phyloP scores from a whole-genome alignment of 2,888 invertebrate species.

The Lepidochrysops patricia region DNA sequence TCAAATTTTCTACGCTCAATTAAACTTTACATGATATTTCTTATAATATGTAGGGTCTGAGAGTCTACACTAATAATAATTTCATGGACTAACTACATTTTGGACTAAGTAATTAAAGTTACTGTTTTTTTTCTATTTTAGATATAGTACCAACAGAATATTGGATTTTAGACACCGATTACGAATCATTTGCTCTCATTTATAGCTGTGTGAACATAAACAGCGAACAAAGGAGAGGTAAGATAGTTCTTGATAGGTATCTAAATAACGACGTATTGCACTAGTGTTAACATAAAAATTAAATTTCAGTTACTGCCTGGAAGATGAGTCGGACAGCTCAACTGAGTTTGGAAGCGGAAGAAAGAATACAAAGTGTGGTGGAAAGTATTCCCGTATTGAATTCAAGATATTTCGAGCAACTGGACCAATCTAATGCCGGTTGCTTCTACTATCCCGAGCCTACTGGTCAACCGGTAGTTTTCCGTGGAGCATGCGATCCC shows the following conservation, averaged over 20 bases:
- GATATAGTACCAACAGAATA: conserved; percentile 21
- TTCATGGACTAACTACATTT: background rate
- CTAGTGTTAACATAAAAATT: background rate
- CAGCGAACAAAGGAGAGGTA: conserved; percentile 52
- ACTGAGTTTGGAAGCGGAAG: conserved; percentile 20
- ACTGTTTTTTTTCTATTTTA: conserved; percentile 14
- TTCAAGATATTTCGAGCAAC: conserved; percentile 25
- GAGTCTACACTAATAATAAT: no score
- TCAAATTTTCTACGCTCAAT: background rate
- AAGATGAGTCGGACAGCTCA: conserved; percentile 28
- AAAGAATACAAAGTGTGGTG: conserved; percentile 26
- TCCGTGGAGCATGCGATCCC: conserved; percentile 36
- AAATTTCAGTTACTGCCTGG: conserved; percentile 30
- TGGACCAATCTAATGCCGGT: conserved; percentile 27
- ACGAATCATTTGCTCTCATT: conserved; percentile 70
- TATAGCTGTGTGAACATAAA: conserved; percentile 73
- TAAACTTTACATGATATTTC: no score
- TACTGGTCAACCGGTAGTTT: conserved; percentile 25
- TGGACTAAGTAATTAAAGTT: background rate
- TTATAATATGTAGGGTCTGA: no score
- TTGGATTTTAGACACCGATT: conserved; percentile 68
- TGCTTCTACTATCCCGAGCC: conserved; percentile 33
- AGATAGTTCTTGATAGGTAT: no score
- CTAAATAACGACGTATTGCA: no score
- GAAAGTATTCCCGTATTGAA: conserved; percentile 28